Percentiles rank a stretch among this genome's conserved stretches.
These are phyloP conservation scores for Acanthosepion lycidas DNA, from an alignment of 2,888 invertebrate species.

Conservation along the genomic window DNA sequence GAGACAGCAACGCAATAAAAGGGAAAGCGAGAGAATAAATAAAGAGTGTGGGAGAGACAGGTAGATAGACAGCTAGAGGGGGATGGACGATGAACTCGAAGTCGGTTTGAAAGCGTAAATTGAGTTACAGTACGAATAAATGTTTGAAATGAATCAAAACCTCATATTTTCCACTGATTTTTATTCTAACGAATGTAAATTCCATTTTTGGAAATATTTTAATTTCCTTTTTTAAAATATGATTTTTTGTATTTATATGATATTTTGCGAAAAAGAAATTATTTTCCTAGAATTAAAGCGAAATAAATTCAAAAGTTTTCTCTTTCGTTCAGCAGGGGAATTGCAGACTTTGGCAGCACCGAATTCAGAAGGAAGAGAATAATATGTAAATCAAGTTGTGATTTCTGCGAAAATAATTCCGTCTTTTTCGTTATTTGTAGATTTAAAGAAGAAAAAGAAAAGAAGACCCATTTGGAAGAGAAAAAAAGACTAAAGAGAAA, in stretches of 20 bases:
- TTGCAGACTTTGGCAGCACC: not conserved
- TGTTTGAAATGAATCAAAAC: not conserved
- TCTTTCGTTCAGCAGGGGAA: not conserved
- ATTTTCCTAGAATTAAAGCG: not conserved
- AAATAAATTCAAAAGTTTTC: not conserved
- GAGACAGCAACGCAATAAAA: not conserved
- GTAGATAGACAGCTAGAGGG: not conserved
- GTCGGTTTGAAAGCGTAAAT: not conserved
- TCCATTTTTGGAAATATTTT: not conserved
- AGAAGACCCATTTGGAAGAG: not conserved
- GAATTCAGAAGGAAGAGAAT: not conserved
- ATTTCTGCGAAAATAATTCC: not conserved
- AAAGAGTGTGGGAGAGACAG: not conserved
- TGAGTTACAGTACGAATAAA: not conserved
- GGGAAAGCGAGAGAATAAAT: not conserved
- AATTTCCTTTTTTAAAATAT: not conserved
- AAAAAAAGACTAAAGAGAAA: not conserved
- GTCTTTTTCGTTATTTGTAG: not conserved
- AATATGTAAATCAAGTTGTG: not conserved
- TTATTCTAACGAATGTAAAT: constrained; percentile 33
- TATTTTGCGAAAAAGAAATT: not conserved
- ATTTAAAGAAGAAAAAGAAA: not conserved
- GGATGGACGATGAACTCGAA: no score
- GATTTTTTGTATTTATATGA: not conserved
- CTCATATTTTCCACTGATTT: not conserved